Evolutionary conservation across 2,113 vertebrate species (phyloP).

Genomic region (Cranoglanis bouderius): DNA sequence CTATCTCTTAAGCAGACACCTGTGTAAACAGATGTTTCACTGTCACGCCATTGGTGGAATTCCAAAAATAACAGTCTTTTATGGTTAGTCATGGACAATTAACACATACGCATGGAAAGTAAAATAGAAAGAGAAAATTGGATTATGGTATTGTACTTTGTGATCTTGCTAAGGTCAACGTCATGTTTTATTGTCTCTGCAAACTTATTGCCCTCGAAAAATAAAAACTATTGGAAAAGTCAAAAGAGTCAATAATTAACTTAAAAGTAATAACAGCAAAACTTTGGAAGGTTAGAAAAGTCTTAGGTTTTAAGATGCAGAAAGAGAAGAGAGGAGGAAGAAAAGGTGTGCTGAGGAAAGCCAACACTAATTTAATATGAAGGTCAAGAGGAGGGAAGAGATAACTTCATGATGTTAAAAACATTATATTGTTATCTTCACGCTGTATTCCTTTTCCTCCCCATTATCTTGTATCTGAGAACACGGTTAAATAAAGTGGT

Average conservation of each 20-base stretch:
- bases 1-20: slow-evolving; percentile 22
- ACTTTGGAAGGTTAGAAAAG: slow-evolving; percentile 5
- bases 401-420: slow-evolving; percentile 53
- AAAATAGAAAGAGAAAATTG: slow-evolving; percentile 12
- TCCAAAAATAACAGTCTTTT: slow-evolving; percentile 34
- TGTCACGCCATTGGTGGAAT: slow-evolving; percentile 29
- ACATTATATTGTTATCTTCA: slow-evolving; percentile 52
- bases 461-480: slow-evolving; percentile 53
- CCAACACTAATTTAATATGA: slow-evolving; percentile 51
- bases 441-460: slow-evolving; percentile 40
- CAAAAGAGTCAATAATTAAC: slow-evolving; percentile 2
- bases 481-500: slow-evolving; percentile 53
- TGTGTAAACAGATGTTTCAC: slow-evolving; percentile 45
- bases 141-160: background rate
- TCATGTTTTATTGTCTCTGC: background rate
- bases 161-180: background rate
- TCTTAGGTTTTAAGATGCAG: background rate
- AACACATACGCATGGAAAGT: slow-evolving; percentile 4
- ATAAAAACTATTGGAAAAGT: slow-evolving; percentile 11
- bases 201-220: background rate
- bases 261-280: slow-evolving; percentile 13
- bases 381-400: slow-evolving; percentile 47
- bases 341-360: background rate
- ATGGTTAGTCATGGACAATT: slow-evolving; percentile 38
- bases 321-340: background rate